Conservation (phyloP, 1,140 invertebrate species). For the Aphelinus certus region DNA sequence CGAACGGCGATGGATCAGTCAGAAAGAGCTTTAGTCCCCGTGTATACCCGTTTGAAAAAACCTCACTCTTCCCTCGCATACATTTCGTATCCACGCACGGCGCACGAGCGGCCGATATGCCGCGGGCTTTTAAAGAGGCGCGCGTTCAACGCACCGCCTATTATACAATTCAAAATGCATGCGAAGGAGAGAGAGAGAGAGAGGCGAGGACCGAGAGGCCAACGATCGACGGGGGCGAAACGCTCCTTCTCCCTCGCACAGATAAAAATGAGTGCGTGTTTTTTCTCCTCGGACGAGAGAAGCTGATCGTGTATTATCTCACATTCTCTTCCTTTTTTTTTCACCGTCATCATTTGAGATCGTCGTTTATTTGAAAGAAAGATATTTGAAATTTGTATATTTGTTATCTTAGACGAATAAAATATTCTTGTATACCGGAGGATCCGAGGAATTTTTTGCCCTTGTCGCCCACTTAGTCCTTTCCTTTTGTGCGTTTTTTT, state of each 20-base stretch:
- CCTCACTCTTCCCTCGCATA: constrained; percentile 1
- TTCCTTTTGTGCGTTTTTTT: no score
- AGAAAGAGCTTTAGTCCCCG: not conserved
- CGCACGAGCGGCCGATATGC: constrained; percentile 39
- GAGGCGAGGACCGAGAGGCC: not conserved
- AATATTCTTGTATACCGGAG: constrained; percentile 68
- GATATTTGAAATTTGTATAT: constrained; percentile 62
- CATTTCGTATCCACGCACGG: constrained; percentile 35
- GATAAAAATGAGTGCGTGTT: no score
- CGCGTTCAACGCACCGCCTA: constrained; percentile 15
- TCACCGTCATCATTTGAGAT: constrained; percentile 15
- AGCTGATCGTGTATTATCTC: constrained; percentile 23
- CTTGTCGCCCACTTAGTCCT: no score
- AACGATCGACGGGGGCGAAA: not conserved
- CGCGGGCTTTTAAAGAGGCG: constrained; percentile 42
- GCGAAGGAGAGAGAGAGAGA: constrained; percentile 10
- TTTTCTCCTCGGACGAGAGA: not conserved
- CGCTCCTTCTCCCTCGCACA: not conserved
- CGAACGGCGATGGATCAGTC: not conserved
- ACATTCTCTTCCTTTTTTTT: constrained; percentile 15
- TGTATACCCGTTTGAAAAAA: not conserved
- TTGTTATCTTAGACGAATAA: constrained; percentile 68
- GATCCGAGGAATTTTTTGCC: not conserved
- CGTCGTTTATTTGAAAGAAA: constrained; percentile 24
- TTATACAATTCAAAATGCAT: constrained; percentile 31